These are phyloP conservation scores for Coendou prehensilis DNA, from an alignment of 2,797 vertebrate genomes.

Conservation along the genomic window DNA sequence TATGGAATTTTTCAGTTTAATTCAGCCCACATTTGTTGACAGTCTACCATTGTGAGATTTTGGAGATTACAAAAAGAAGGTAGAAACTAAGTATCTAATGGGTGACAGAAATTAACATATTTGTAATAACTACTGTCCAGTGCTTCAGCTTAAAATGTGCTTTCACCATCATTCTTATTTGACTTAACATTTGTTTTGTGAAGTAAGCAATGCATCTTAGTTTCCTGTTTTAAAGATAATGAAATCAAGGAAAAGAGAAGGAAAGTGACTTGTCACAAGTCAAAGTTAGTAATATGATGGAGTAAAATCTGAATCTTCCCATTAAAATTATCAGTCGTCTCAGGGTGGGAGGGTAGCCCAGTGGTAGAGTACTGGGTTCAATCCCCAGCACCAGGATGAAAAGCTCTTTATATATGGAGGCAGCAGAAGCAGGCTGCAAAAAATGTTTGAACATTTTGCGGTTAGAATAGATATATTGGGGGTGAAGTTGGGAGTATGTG, in stretches of 20 bases:
- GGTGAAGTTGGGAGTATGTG: neutral
- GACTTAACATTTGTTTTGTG: neutral
- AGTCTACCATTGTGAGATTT: neutral
- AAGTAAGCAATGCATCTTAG: neutral
- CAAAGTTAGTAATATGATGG: neutral
- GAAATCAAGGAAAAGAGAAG: neutral
- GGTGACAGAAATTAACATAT: neutral
- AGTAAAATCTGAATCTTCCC: neutral
- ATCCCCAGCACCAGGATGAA: neutral
- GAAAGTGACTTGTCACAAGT: neutral
- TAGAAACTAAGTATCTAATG: neutral
- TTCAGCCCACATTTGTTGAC: neutral
- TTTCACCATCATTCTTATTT: neutral
- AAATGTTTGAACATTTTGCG: neutral
- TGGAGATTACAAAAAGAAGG: neutral
- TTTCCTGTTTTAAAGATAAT: constrained; percentile 31
- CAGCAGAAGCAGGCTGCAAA: neutral
- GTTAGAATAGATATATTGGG: neutral
- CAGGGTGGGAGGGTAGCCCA: neutral
- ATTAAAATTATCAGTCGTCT: neutral
- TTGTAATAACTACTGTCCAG: neutral
- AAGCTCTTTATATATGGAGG: neutral
- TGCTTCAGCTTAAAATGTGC: neutral
- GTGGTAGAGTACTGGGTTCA: neutral
- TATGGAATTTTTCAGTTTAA: neutral